Percentiles rank a stretch among this genome's conserved stretches.
phyloP scores from a whole-genome alignment of 1,140 invertebrate genomes.

The Camponotus pennsylvanicus region DNA sequence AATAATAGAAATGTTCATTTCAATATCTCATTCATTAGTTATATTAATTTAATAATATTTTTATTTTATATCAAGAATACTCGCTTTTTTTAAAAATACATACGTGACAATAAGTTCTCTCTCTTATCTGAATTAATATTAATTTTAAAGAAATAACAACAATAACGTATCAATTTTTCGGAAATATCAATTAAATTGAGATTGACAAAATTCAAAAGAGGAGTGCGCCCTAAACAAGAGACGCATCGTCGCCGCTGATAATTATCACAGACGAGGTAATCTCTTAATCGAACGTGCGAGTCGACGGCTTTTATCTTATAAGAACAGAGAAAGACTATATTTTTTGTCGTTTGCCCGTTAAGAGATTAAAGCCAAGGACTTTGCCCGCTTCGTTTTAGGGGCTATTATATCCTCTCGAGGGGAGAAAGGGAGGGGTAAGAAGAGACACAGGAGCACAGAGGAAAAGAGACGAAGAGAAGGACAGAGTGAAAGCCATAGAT shows the following conservation, averaged over 20 bases:
- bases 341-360: slow-evolving; percentile 83
- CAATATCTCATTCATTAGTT: background rate
- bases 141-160: background rate
- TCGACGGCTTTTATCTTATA: slow-evolving; percentile 56
- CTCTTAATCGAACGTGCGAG: slow-evolving; percentile 79
- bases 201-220: background rate
- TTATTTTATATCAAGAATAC: background rate
- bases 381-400: slow-evolving; percentile 81
- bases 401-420: slow-evolving; percentile 79
- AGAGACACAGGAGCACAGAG: slow-evolving; percentile 43
- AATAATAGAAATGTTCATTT: background rate
- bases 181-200: background rate
- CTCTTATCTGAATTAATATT: background rate
- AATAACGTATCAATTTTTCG: background rate
- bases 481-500: slow-evolving; percentile 56
- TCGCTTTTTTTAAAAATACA: background rate
- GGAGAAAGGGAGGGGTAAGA: background rate
- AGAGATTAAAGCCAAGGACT: slow-evolving; percentile 83
- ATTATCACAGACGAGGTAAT: slow-evolving; percentile 74
- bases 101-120: background rate
- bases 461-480: slow-evolving; percentile 45
- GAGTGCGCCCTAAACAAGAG: background rate
- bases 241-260: slow-evolving; percentile 43
- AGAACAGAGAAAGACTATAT: slow-evolving; percentile 79
- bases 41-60: background rate